These are phyloP conservation scores for Aleiodes alternator DNA, from an alignment of 2,888 invertebrate genomes.

Conservation along the genomic window DNA sequence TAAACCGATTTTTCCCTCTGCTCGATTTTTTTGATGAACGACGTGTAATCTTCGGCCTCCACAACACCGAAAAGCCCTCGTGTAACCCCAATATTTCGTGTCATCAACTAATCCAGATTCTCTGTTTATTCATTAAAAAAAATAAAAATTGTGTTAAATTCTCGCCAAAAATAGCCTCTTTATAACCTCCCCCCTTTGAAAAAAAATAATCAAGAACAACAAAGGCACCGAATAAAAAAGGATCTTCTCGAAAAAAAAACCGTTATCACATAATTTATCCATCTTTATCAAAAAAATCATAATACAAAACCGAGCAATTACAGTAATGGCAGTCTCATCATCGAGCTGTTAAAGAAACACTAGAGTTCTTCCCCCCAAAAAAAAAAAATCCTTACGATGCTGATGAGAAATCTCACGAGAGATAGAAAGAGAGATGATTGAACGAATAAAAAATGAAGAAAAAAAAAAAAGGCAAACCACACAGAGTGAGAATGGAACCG, in stretches of 20 bases:
- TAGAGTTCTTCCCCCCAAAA: neutral
- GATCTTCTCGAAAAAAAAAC: conserved; percentile 16
- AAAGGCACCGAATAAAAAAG: conserved; percentile 19
- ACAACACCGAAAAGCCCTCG: conserved; percentile 4
- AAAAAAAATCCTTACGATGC: neutral
- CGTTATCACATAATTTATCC: conserved; percentile 43
- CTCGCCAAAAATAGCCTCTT: conserved; percentile 2
- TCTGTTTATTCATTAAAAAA: neutral
- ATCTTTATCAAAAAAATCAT: conserved; percentile 20
- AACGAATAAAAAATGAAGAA: neutral
- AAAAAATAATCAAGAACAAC: neutral
- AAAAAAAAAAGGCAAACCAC: neutral
- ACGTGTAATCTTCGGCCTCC: conserved; percentile 29
- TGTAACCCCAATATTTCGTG: conserved; percentile 8
- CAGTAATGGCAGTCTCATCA: conserved; percentile 43
- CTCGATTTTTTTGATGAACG: conserved; percentile 29
- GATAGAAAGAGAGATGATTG: neutral
- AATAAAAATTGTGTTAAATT: neutral
- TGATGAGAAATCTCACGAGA: conserved; percentile 7
- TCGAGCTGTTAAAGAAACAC: conserved; percentile 38
- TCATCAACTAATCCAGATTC: conserved; percentile 16
- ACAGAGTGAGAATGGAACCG: conserved; percentile 28
- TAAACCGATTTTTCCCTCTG: conserved; percentile 11
- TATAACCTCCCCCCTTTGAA: neutral
- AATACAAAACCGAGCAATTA: conserved; percentile 35